phyloP scores from a whole-genome alignment of 2,888 invertebrate genomes.

The Lasioglossum figueresi region DNA sequence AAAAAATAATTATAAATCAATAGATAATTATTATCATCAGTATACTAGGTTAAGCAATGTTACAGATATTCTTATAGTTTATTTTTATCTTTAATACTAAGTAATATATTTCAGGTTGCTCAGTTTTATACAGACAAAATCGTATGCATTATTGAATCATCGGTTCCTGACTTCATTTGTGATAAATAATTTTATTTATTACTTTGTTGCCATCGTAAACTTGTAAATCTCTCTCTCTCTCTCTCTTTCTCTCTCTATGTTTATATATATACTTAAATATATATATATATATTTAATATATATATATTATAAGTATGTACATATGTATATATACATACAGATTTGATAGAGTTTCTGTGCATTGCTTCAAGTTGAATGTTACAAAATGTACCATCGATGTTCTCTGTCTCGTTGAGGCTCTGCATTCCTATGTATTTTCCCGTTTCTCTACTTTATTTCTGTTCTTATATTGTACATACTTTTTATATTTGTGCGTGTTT shows the following conservation, averaged over 20 bases:
- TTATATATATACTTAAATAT: background rate
- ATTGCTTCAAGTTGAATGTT: conserved; percentile 32
- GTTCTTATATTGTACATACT: conserved; percentile 39
- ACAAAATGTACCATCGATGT: conserved; percentile 39
- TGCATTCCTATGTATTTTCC: conserved; percentile 52
- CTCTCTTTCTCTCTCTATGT: background rate
- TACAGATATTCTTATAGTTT: conserved; percentile 23
- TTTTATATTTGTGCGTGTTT: conserved; percentile 22
- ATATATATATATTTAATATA: background rate
- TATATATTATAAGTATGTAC: background rate
- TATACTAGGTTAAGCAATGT: conserved; percentile 11
- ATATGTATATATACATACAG: conserved; percentile 3
- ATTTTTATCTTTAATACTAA: conserved; percentile 14
- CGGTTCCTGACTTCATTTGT: conserved; percentile 32
- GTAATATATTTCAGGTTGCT: conserved; percentile 2
- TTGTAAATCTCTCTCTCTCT: background rate
- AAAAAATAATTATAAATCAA: conserved; percentile 5
- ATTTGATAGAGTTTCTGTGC: conserved; percentile 1
- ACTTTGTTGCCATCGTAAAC: conserved; percentile 12
- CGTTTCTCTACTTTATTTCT: conserved; percentile 14
- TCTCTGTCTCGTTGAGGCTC: conserved; percentile 45
- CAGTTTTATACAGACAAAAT: conserved; percentile 14
- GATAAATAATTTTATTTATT: conserved; percentile 31
- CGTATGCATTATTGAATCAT: conserved; percentile 8
- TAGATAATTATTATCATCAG: conserved; percentile 15